phyloP scores from a whole-genome alignment of 2,113 vertebrate genomes.

The Sinosuthora webbiana region DNA sequence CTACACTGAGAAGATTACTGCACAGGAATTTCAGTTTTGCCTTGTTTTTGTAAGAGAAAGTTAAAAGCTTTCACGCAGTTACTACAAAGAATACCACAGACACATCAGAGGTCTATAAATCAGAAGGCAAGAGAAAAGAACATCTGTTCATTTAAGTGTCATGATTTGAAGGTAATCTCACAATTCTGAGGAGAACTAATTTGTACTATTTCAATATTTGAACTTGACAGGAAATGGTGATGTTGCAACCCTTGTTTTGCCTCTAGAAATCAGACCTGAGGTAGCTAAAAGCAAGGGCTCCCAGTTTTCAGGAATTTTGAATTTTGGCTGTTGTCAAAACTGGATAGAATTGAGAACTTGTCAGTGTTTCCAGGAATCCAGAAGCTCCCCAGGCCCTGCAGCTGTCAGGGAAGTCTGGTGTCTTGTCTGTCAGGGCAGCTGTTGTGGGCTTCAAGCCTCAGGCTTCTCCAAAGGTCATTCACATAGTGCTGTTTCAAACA shows the following conservation, averaged over 20 bases:
- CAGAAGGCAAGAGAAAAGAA: background rate
- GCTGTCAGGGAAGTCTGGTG: background rate
- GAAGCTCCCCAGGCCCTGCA: conserved; percentile 7
- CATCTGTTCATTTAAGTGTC: background rate
- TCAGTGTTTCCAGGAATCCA: conserved; percentile 49
- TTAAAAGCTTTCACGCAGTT: background rate
- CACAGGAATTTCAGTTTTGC: background rate
- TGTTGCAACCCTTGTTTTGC: background rate
- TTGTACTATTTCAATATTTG: background rate
- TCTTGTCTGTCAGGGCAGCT: background rate
- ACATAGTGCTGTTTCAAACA: background rate
- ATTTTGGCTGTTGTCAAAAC: background rate
- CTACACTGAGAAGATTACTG: background rate
- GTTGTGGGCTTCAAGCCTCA: background rate
- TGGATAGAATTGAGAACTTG: conserved; percentile 3
- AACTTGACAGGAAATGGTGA: background rate
- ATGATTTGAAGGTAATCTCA: background rate
- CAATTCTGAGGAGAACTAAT: background rate
- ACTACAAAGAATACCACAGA: background rate
- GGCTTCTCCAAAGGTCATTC: background rate
- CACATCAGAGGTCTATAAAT: background rate
- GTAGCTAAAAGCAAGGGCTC: background rate
- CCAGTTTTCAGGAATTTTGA: background rate
- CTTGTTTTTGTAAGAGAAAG: background rate
- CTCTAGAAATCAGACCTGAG: background rate